Evolutionary conservation across 2,113 vertebrate genomes (phyloP).

Genomic region (Uria lomvia): DNA sequence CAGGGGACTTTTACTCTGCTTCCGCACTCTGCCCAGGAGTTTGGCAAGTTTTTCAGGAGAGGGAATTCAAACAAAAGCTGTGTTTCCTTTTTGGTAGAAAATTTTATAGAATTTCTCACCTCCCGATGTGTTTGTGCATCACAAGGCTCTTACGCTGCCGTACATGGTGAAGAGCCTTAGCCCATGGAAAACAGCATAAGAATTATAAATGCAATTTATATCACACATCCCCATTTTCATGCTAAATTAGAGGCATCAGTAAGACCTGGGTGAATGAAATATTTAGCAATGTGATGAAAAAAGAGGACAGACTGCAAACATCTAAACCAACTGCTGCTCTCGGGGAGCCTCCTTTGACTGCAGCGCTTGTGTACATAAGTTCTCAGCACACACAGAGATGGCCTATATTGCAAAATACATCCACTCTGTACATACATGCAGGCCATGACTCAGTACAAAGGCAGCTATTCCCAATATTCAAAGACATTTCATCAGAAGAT

Average conservation of each 20-base stretch:
- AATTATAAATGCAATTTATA: background rate
- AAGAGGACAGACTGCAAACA: background rate
- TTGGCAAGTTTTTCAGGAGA: background rate
- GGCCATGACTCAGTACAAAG: background rate
- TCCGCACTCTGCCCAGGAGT: background rate
- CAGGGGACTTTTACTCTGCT: background rate
- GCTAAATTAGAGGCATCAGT: background rate
- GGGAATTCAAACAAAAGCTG: background rate
- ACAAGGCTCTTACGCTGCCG: background rate
- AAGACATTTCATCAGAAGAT: background rate
- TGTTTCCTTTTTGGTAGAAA: background rate
- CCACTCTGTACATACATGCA: background rate
- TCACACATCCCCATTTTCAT: too few relatives aligned
- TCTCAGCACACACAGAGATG: background rate
- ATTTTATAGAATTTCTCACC: background rate
- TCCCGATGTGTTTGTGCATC: background rate
- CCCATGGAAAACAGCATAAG: rapidly evolving
- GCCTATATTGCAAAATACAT: background rate
- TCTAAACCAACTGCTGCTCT: background rate
- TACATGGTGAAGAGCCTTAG: background rate
- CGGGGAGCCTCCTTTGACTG: background rate
- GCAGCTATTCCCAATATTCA: background rate
- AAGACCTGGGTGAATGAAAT: background rate
- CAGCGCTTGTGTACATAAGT: background rate
- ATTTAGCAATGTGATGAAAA: background rate